phyloP scores from a whole-genome alignment of 1,140 invertebrate genomes.

The Pogonognathellus flavescens region DNA sequence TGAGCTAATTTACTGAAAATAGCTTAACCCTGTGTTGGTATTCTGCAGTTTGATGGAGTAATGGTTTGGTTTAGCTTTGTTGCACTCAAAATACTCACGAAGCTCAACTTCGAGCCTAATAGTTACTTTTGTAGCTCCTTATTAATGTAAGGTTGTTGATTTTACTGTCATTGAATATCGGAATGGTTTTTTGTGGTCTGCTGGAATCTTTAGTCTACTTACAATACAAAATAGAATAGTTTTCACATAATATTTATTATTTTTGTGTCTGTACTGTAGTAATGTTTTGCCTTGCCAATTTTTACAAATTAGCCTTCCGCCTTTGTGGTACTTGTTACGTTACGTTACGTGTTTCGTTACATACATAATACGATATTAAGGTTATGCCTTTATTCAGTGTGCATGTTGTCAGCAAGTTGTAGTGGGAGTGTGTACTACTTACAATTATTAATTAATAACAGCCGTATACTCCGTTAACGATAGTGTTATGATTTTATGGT shows the following conservation, averaged over 20 bases:
- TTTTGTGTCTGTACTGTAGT: no score
- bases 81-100: constrained; percentile 6
- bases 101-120: constrained; percentile 8
- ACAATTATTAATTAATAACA: no score
- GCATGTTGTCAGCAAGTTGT: background rate
- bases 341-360: constrained; percentile 3
- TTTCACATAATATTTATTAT: background rate
- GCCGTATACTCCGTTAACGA: background rate
- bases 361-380: background rate
- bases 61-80: constrained; percentile 46
- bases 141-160: background rate
- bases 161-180: background rate
- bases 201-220: background rate
- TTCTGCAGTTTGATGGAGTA: constrained; percentile 19
- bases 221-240: background rate
- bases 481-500: background rate
- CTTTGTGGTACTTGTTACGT: background rate
- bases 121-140: background rate
- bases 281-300: background rate
- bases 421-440: no score
- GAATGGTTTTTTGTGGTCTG: constrained; percentile 3
- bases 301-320: constrained; percentile 10
- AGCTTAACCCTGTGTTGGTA: constrained; percentile 45
- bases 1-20: constrained; percentile 8
- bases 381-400: constrained; percentile 30